phyloP scores from a whole-genome alignment of 2,888 invertebrate species.

The Cantharis rustica region DNA sequence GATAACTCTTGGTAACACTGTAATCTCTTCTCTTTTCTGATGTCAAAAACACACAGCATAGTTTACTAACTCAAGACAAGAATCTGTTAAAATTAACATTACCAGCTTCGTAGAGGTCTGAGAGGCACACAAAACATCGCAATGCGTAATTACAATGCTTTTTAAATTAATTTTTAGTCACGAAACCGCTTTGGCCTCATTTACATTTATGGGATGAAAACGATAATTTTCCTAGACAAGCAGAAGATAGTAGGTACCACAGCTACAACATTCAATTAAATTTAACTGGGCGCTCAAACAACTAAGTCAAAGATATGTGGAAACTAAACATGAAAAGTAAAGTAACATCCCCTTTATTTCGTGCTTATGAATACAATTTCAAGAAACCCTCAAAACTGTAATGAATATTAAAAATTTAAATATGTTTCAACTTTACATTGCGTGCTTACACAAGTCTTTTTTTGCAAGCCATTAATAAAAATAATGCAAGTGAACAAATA shows the following conservation, averaged over 20 bases:
- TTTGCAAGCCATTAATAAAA: not conserved
- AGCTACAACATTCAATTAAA: constrained; percentile 11
- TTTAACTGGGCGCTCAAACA: constrained; percentile 7
- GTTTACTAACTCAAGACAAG: not conserved
- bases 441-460: not conserved
- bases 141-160: not conserved
- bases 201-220: not conserved
- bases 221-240: not conserved
- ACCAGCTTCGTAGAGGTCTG: not conserved
- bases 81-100: not conserved
- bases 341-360: not conserved
- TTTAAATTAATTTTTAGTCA: not conserved
- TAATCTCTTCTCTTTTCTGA: not conserved
- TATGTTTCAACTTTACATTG: not conserved
- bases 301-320: constrained; percentile 5
- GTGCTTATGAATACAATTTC: not conserved
- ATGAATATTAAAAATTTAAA: constrained; percentile 11
- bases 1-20: not conserved
- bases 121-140: not conserved
- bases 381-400: not conserved
- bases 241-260: constrained; percentile 3
- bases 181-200: not conserved
- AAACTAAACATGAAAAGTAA: not conserved
- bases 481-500: not conserved
- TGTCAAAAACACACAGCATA: not conserved